A percentile compares a stretch with the other conserved stretches of the same genome.
These are phyloP conservation scores for Mus spicilegus DNA, from an alignment of 2,113 vertebrate genomes.

Conservation along the genomic window DNA sequence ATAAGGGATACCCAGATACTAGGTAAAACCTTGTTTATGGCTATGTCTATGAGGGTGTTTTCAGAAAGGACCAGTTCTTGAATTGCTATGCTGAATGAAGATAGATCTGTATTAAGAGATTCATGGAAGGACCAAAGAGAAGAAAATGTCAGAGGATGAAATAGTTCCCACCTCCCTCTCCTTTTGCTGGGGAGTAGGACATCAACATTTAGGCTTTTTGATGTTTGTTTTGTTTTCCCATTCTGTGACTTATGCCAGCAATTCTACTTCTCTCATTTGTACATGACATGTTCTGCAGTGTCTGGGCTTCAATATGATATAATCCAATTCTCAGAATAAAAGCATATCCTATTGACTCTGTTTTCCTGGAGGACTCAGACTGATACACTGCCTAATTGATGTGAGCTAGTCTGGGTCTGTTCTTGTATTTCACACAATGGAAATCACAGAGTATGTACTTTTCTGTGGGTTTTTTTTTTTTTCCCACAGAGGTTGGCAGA, in stretches of 20 bases:
- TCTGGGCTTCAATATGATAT: not conserved
- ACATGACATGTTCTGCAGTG: not conserved
- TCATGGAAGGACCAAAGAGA: not conserved
- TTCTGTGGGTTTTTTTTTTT: slow-evolving; percentile 20
- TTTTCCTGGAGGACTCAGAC: not conserved
- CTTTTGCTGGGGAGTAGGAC: not conserved
- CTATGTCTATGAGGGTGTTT: not conserved
- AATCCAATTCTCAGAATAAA: not conserved
- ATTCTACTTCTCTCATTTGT: not conserved
- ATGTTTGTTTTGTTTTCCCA: not conserved
- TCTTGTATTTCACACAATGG: slow-evolving; percentile 31
- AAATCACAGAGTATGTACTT: not conserved
- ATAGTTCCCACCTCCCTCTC: not conserved
- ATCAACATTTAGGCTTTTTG: not conserved
- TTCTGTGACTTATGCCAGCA: not conserved
- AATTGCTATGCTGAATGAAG: not conserved
- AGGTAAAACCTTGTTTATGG: not conserved
- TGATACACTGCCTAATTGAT: not conserved
- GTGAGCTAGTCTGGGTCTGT: not conserved
- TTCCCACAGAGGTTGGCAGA: not conserved
- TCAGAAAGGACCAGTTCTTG: not conserved
- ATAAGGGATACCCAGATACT: not conserved
- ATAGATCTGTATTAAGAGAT: not conserved
- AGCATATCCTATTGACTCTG: not conserved
- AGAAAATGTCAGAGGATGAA: not conserved